Conservation (phyloP, 1,140 invertebrate genomes). For the Drosophila willistoni region DNA sequence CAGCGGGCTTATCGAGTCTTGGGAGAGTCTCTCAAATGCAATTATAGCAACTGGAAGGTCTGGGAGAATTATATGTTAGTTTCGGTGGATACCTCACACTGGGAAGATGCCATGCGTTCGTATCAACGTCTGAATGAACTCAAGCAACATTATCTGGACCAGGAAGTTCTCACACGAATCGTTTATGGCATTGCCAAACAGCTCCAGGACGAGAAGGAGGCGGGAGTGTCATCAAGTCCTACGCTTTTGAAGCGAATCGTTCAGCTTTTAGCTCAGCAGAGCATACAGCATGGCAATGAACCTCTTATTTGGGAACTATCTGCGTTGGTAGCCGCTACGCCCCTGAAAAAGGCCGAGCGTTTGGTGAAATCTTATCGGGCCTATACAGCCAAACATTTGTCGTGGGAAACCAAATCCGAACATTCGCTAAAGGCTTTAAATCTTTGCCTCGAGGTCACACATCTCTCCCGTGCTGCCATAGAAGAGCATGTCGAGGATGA, state of each 20-base stretch:
- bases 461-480: slow-evolving; percentile 78
- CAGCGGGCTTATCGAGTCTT: slow-evolving; percentile 91
- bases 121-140: slow-evolving; percentile 94
- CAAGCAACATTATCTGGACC: slow-evolving; percentile 91
- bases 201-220: slow-evolving; percentile 84
- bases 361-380: slow-evolving; percentile 86
- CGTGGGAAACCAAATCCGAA: slow-evolving; percentile 86
- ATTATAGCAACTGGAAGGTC: slow-evolving; percentile 97
- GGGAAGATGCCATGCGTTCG: slow-evolving; percentile 91
- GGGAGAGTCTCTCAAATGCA: slow-evolving; percentile 95
- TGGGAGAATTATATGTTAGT: slow-evolving; percentile 98
- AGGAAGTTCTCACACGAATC: slow-evolving; percentile 90
- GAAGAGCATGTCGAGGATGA: slow-evolving; percentile 58
- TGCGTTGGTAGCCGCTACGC: slow-evolving; percentile 87
- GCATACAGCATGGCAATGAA: slow-evolving; percentile 87
- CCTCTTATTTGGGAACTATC: slow-evolving; percentile 92
- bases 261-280: slow-evolving; percentile 92
- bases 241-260: slow-evolving; percentile 86
- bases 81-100: slow-evolving; percentile 90
- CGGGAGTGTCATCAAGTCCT: slow-evolving; percentile 8
- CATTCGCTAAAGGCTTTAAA: slow-evolving; percentile 83
- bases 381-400: slow-evolving; percentile 84
- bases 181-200: slow-evolving; percentile 89
- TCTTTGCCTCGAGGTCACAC: slow-evolving; percentile 83
- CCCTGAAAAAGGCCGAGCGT: slow-evolving; percentile 86